Conservation (phyloP, 1,140 invertebrate species). For the Drosophila arizonae region DNA sequence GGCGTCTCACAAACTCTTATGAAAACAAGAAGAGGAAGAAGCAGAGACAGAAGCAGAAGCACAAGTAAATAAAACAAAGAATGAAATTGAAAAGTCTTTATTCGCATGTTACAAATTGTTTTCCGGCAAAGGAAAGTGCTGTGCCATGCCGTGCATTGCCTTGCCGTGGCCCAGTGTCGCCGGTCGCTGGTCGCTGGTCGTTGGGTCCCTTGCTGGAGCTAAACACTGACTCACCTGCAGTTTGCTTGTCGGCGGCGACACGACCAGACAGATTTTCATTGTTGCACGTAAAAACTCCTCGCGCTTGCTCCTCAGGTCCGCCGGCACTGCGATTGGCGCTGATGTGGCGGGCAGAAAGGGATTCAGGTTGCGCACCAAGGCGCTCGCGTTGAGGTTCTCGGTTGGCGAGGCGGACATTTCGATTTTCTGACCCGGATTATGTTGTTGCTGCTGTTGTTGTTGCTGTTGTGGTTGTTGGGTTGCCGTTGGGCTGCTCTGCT, state of each 20-base stretch:
- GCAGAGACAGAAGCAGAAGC: background rate
- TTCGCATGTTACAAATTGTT: conserved; percentile 23
- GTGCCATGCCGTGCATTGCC: background rate
- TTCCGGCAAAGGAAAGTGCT: conserved; percentile 5
- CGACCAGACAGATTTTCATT: conserved; percentile 83
- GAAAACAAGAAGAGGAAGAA: background rate
- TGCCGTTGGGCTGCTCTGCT: conserved; percentile 27
- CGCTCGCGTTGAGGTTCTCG: conserved; percentile 42
- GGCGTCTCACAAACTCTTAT: background rate
- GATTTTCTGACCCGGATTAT: conserved; percentile 21
- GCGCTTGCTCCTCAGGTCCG: conserved; percentile 81
- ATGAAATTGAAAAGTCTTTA: conserved; percentile 35
- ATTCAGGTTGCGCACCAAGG: conserved; percentile 56
- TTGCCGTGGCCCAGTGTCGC: too few species aligned
- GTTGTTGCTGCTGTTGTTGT: conserved; percentile 40
- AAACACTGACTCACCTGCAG: conserved; percentile 72
- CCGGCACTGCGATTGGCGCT: conserved; percentile 65
- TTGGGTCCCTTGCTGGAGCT: background rate
- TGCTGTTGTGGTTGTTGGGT: background rate
- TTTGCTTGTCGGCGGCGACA: conserved; percentile 80
- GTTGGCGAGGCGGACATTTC: conserved; percentile 29
- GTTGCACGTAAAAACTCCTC: conserved; percentile 84
- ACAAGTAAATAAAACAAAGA: conserved; percentile 26
- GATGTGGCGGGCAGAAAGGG: conserved; percentile 54
- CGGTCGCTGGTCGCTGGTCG: background rate